Percentiles rank a stretch among this genome's conserved stretches.
Evolutionary conservation across 2,113 vertebrate genomes (phyloP).

Genomic region (Thomomys bottae): DNA sequence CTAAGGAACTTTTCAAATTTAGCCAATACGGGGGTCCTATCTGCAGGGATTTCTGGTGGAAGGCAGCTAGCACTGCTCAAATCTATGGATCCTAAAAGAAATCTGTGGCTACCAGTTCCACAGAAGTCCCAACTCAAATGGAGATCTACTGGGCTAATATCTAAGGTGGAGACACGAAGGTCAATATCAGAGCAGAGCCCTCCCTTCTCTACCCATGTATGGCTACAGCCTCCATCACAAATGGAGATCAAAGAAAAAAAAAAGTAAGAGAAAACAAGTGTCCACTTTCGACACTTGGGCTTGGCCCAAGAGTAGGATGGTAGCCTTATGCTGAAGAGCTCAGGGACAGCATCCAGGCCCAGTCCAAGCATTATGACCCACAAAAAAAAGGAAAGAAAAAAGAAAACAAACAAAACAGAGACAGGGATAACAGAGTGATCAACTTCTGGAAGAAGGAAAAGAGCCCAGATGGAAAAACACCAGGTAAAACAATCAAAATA

Average conservation of each 20-base stretch:
- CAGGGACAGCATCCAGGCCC: neutral
- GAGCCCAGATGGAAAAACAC: neutral
- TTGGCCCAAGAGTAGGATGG: too few species aligned
- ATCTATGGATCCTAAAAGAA: slow-evolving; percentile 29
- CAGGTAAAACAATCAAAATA: neutral
- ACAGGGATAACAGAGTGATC: neutral
- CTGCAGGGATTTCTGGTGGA: neutral
- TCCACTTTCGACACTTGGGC: too few species aligned
- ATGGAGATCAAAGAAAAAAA: neutral
- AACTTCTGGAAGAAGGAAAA: neutral
- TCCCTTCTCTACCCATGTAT: neutral
- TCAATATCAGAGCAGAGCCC: too few species aligned
- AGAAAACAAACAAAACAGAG: neutral
- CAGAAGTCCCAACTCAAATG: neutral
- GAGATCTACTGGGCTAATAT: neutral
- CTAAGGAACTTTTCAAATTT: slow-evolving; percentile 58
- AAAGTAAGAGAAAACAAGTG: neutral
- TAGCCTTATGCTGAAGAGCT: too few species aligned
- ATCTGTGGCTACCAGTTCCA: neutral
- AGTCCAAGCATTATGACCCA: too few species aligned
- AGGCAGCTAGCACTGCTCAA: neutral
- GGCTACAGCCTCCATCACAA: neutral
- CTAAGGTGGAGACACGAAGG: neutral
- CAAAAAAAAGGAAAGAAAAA: neutral
- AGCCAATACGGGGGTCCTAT: slow-evolving; percentile 3